phyloP scores from a whole-genome alignment of 2,888 invertebrate species.

The Vesta saturnalis region DNA sequence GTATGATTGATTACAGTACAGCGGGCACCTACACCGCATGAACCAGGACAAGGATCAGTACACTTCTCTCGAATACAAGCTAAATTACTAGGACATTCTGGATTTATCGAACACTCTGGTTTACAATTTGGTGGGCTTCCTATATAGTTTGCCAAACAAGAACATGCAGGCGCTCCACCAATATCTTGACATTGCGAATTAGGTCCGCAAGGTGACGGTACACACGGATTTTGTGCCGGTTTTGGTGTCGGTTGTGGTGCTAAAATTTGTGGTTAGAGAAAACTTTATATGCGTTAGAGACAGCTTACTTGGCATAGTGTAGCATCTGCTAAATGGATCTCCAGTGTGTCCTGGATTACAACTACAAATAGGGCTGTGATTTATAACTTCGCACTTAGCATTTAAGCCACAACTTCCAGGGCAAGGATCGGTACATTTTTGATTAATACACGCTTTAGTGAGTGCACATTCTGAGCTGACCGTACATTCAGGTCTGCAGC shows the following conservation, averaged over 20 bases:
- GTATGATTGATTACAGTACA: constrained; percentile 80
- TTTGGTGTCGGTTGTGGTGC: constrained; percentile 47
- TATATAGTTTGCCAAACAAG: constrained; percentile 73
- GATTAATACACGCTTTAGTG: constrained; percentile 63
- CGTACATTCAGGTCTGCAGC: constrained; percentile 65
- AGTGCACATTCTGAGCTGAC: constrained; percentile 64
- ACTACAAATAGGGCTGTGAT: constrained; percentile 69
- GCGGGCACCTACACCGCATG: constrained; percentile 77
- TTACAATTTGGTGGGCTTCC: constrained; percentile 73
- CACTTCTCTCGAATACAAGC: constrained; percentile 83
- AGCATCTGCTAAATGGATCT: constrained; percentile 70
- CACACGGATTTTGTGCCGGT: constrained; percentile 53
- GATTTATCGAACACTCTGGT: constrained; percentile 70
- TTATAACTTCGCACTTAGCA: constrained; percentile 65
- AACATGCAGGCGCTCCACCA: constrained; percentile 76
- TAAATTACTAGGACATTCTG: constrained; percentile 78
- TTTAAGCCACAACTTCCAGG: constrained; percentile 65
- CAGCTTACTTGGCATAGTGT: constrained; percentile 41
- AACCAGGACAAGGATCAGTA: constrained; percentile 83
- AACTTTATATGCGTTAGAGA: neutral
- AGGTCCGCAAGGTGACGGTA: constrained; percentile 61
- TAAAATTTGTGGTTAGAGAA: constrained; percentile 27
- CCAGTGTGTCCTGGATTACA: constrained; percentile 74
- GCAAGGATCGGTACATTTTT: constrained; percentile 68
- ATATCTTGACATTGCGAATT: constrained; percentile 71